Percentiles rank a stretch among this genome's conserved stretches.
phyloP scores from a whole-genome alignment of 2,888 invertebrate genomes.

The Nasonia oneida region DNA sequence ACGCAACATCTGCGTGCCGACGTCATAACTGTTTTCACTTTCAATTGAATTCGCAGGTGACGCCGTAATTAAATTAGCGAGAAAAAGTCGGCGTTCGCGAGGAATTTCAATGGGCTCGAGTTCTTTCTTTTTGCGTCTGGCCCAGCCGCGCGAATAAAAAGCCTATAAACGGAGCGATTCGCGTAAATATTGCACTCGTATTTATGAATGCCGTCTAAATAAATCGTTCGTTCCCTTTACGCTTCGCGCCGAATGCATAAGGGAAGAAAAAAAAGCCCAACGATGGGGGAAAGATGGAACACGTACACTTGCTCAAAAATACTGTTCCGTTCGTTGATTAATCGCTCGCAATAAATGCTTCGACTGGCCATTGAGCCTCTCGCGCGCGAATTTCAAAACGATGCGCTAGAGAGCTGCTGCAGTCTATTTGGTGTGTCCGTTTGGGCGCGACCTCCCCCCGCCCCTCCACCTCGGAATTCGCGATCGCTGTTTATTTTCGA shows the following conservation, averaged over 20 bases:
- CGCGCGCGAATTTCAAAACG: constrained; percentile 48
- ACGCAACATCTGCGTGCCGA: constrained; percentile 41
- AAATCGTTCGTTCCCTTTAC: constrained; percentile 23
- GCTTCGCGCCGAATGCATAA: not conserved
- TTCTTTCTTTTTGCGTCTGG: not conserved
- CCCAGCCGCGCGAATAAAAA: not conserved
- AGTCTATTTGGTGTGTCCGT: constrained; percentile 43
- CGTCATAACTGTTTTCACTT: constrained; percentile 51
- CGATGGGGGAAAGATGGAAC: not conserved
- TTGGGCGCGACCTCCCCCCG: constrained; percentile 36
- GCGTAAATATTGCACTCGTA: not conserved
- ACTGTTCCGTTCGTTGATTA: constrained; percentile 53
- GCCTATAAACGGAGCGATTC: not conserved
- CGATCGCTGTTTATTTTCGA: constrained; percentile 68
- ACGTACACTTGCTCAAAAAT: constrained; percentile 34
- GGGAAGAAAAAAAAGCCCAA: not conserved
- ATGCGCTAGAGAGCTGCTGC: constrained; percentile 1
- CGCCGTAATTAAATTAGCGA: constrained; percentile 58
- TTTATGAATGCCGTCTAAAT: not conserved
- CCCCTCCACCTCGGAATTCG: constrained; percentile 60
- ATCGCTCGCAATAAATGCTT: constrained; percentile 64
- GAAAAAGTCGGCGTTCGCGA: constrained; percentile 60
- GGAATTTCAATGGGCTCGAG: constrained; percentile 34
- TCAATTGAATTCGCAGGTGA: constrained; percentile 56
- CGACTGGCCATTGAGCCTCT: constrained; percentile 65